Base-by-base conservation (phyloP, 1,140 invertebrate species). In the Drosophila carrolli region DNA sequence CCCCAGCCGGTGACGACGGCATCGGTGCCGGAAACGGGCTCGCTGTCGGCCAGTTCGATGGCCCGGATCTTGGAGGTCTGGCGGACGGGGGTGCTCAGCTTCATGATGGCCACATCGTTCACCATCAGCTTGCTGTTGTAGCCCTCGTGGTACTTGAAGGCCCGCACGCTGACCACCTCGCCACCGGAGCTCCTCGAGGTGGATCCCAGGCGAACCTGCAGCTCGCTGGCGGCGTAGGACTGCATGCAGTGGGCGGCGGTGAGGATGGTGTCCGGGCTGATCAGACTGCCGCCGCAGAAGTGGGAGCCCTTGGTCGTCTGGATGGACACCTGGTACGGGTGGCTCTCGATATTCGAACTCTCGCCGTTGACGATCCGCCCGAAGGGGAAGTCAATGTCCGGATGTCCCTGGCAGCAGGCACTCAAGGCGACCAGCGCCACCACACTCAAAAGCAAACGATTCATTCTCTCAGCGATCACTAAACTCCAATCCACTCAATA, bases 241-340 rank as follows among this genome's bases (percentile, higher is more conserved):
- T 90, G 88, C 84, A 91, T 61, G 65, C 95, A 95, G 77, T 95
- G 95, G 54, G 94, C 95, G 35, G 95, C 95, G n/a, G 94, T 94
- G 19, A 95, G 48, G 38, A 95, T 81, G 63, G 88, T 93, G 1
- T 82, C 74, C 11, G 40, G n/a, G 9, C 14, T 13, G 82, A 95
- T 93, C 59, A 95, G 91, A 19, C 93, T 93, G 10, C 94, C 95
- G n/a, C 95, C 95, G 71, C 95, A 95, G 57, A 75, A 81, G 65
- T 93, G 93, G 19, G 73, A 77, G 43, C 88, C 82, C 38, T 43
- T 59, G 9, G 4, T 50, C 10, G 54, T 78, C 66, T 90, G 88
- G 11, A 90, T 59, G 8, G 88, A 90, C 13, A 90, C 82, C 72
- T 90, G 88, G 27, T 81, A 78, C n/a, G 88, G 82, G 68, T 72